Base-by-base conservation (phyloP, 2,797 vertebrate species). In the Diplodus puntazzo region DNA sequence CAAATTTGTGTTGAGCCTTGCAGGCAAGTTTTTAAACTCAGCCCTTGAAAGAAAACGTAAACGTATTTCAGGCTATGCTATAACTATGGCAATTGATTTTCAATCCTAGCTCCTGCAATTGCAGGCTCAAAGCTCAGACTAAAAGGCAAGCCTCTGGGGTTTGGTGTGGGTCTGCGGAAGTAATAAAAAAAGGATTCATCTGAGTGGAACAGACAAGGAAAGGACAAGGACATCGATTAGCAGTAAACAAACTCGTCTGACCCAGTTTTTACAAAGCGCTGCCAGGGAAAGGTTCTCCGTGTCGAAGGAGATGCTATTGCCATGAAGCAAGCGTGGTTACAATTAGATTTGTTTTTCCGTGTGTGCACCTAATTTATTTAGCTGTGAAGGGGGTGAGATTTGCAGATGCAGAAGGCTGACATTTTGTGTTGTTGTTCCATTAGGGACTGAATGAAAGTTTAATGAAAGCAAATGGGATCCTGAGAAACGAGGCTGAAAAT, bases 221-320 rank as follows among this genome's bases (percentile, higher is more conserved):
- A 83, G 72, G 71, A 69, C 70, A 79, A 76, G 18, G 48, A 80
- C 82, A 83, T 84, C 65, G 87, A 90, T 92, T 84, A 85, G 79
- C 69, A 61, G 60, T 69, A 87, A 84, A 91, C 73, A 81, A 86
- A 81, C 59, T 75, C 27, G 25, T 84, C 68, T 90, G 87, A 87
- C 82, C 88, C 63, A 88, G 62, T 81, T 92, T 85, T 76, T 61
- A 73, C 78, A 73, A 69, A 79, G 58, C 7, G 17, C 45, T 21
- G 48, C 52, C 20, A 10, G 69, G 53, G 54, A 65, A 60, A 63
- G 53, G 53, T 18, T 11, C 49, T 55, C n/a, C 11, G 10, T 34
- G 53, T 71, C 17, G 25, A 72, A 71, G 62, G 30, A 54, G 69
- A 75, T 62, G 61, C 63, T 67, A 58, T 76, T 80, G 61, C 59